phyloP scores from a whole-genome alignment of 2,113 vertebrate species.

The Acanthisitta chloris region DNA sequence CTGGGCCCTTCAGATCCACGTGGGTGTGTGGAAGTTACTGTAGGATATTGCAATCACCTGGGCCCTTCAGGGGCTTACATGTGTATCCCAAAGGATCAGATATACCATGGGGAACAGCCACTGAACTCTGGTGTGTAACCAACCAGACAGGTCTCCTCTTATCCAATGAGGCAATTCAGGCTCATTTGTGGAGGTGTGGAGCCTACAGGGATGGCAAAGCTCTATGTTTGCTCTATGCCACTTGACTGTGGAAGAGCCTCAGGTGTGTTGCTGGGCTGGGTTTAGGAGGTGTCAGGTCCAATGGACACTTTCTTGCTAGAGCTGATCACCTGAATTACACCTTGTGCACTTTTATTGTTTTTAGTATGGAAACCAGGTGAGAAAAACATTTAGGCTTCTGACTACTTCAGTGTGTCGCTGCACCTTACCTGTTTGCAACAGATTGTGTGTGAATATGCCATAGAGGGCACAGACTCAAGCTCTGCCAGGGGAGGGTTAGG shows the following conservation, averaged over 20 bases:
- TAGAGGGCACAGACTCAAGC: too few species aligned
- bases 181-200: fast-evolving
- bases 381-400: neutral
- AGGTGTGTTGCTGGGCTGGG: neutral
- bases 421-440: neutral
- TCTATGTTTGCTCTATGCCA: neutral
- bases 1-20: too few species aligned
- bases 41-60: fast-evolving
- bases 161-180: fast-evolving
- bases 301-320: neutral
- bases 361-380: neutral
- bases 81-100: neutral
- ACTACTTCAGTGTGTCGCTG: neutral
- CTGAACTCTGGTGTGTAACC: fast-evolving
- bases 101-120: neutral
- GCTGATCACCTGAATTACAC: neutral
- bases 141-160: neutral
- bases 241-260: neutral
- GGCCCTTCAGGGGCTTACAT: neutral
- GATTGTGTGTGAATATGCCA: neutral
- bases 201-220: fast-evolving
- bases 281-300: neutral
- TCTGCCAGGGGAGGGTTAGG: too few species aligned
- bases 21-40: neutral
- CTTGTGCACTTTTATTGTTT: neutral